Evolutionary conservation across 1,140 invertebrate genomes (phyloP).

Genomic region (Drosophila nannoptera): DNA sequence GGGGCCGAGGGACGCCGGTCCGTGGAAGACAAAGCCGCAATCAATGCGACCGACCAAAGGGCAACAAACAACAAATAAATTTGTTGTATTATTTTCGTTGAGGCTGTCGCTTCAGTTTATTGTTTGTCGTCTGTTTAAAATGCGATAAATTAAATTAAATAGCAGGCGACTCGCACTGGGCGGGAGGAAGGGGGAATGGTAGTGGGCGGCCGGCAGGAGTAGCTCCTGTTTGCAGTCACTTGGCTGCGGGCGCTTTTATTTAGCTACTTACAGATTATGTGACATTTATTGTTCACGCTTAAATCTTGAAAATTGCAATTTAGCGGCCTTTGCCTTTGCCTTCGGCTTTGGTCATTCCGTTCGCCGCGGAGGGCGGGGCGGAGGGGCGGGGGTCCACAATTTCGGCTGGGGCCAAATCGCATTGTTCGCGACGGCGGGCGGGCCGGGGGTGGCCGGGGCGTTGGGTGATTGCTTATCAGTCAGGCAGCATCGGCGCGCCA

Average conservation of each 20-base stretch:
- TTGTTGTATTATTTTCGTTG: slow-evolving; percentile 50
- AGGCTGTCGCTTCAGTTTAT: slow-evolving; percentile 44
- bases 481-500: slow-evolving; percentile 13
- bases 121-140: slow-evolving; percentile 73
- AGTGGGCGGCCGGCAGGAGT: neutral
- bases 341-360: slow-evolving; percentile 26
- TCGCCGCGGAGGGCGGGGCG: no score
- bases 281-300: slow-evolving; percentile 77
- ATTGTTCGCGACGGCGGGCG: neutral
- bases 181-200: neutral
- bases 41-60: slow-evolving; percentile 34
- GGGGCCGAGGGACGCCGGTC: no score
- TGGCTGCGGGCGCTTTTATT: slow-evolving; percentile 59
- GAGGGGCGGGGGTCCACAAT: neutral
- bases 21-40: slow-evolving; percentile 46
- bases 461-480: slow-evolving; percentile 28
- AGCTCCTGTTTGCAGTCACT: slow-evolving; percentile 7
- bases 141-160: slow-evolving; percentile 78
- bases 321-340: slow-evolving; percentile 46
- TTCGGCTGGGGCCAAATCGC: neutral
- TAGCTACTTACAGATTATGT: slow-evolving; percentile 77
- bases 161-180: slow-evolving; percentile 17
- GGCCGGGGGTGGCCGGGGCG: neutral
- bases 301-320: slow-evolving; percentile 76
- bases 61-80: slow-evolving; percentile 75